phyloP scores from a whole-genome alignment of 2,888 invertebrate species.

The Ptilodon capucinus region DNA sequence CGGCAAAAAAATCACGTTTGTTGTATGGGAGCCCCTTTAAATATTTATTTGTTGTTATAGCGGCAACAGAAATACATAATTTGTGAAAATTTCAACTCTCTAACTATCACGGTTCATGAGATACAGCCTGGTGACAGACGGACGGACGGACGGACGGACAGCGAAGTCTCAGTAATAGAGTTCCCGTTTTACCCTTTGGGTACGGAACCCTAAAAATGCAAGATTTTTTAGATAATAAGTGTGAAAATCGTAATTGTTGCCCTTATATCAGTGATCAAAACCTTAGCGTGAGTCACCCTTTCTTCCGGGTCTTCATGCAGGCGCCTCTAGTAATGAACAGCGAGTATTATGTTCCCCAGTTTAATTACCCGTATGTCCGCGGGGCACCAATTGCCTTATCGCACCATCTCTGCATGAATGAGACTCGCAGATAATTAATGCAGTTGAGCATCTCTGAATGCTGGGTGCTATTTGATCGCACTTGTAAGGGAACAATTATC shows the following conservation, averaged over 20 bases:
- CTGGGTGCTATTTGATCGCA: slow-evolving; percentile 19
- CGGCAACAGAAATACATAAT: no score
- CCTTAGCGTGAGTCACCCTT: slow-evolving; percentile 14
- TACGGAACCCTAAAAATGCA: no score
- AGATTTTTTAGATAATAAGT: slow-evolving; percentile 9
- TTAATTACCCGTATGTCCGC: slow-evolving; percentile 79
- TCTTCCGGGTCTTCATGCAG: slow-evolving; percentile 47
- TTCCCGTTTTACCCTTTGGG: no score
- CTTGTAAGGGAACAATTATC: slow-evolving; percentile 19
- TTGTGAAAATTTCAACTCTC: no score
- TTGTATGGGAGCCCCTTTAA: no score
- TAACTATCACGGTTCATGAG: no score
- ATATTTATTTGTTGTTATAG: no score
- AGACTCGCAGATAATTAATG: slow-evolving; percentile 35
- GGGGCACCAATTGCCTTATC: slow-evolving; percentile 76
- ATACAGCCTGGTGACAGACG: no score
- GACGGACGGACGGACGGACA: no score
- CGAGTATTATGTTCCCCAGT: slow-evolving; percentile 31
- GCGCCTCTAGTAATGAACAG: slow-evolving; percentile 43
- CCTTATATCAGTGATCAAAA: slow-evolving; percentile 16
- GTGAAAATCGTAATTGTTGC: slow-evolving; percentile 19
- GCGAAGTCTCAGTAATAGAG: no score
- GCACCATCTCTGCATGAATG: slow-evolving; percentile 48
- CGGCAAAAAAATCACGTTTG: no score
- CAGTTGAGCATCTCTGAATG: slow-evolving; percentile 38